Evolutionary conservation across 64 coral and sea anemone genomes (phyloP).

Genomic region (Porites australiensis): DNA sequence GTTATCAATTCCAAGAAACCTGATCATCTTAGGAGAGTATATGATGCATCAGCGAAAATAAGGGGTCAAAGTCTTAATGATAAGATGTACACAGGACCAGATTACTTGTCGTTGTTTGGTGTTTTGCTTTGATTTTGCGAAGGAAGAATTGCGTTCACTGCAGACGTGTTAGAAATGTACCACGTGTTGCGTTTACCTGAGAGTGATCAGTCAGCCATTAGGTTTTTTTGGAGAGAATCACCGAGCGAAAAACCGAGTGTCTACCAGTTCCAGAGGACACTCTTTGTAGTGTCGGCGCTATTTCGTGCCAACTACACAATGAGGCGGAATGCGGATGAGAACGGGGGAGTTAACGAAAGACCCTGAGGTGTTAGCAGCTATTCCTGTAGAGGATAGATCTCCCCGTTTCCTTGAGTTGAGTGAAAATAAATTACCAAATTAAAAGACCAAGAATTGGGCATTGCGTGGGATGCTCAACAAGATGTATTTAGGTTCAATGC

Average conservation of each 20-base stretch:
- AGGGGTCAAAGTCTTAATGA: slow-evolving; percentile 31
- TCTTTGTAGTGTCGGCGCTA: slow-evolving; percentile 11
- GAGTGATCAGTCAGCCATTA: neutral
- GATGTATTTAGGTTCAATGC: neutral
- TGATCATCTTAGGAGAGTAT: slow-evolving; percentile 33
- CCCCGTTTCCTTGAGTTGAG: too few relatives aligned
- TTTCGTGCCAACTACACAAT: neutral
- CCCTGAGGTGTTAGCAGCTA: too few relatives aligned
- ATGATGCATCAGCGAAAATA: slow-evolving; percentile 1
- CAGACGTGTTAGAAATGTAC: too few relatives aligned
- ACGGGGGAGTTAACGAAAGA: neutral
- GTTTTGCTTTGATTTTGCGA: neutral
- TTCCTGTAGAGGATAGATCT: neutral
- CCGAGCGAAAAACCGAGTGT: too few relatives aligned
- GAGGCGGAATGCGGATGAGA: slow-evolving; percentile 35
- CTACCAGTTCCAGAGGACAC: too few relatives aligned
- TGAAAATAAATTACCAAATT: neutral
- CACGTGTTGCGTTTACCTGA: too few relatives aligned
- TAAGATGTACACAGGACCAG: slow-evolving; percentile 11
- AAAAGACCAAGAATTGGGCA: neutral
- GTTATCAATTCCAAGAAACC: slow-evolving; percentile 17
- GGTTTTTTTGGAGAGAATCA: too few relatives aligned
- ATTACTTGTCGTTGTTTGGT: slow-evolving; percentile 4
- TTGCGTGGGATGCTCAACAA: neutral
- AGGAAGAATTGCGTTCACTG: too few relatives aligned